phyloP scores from a whole-genome alignment of 1,140 invertebrate species.

The Aricia agestis region DNA sequence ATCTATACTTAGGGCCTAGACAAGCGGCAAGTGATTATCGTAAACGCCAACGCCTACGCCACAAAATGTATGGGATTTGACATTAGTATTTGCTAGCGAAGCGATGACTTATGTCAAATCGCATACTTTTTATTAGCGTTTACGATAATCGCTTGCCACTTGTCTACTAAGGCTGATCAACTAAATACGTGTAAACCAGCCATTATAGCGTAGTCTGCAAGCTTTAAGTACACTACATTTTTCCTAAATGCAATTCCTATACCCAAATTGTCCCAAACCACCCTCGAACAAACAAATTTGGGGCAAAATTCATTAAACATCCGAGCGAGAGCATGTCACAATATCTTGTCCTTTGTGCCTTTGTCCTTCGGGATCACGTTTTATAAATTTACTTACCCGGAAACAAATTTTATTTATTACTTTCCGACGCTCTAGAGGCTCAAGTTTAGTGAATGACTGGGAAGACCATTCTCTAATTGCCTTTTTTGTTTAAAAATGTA shows the following conservation, averaged over 20 bases:
- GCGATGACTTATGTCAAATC: too few species aligned
- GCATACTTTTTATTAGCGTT: too few species aligned
- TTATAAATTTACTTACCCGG: slow-evolving; percentile 7
- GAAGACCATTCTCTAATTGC: not conserved
- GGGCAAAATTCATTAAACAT: not conserved
- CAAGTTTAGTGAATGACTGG: not conserved
- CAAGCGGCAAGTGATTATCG: too few species aligned
- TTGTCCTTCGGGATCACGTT: slow-evolving; percentile 5
- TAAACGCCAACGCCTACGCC: too few species aligned
- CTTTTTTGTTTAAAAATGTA: too few species aligned
- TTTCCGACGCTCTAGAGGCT: not conserved
- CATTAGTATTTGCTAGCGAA: too few species aligned
- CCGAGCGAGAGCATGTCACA: not conserved
- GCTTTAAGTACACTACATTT: not conserved
- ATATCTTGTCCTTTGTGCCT: slow-evolving; percentile 9
- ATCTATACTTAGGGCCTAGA: too few species aligned
- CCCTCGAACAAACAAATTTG: not conserved
- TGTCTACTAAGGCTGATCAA: too few species aligned
- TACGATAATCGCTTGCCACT: too few species aligned
- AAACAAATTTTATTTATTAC: slow-evolving; percentile 10
- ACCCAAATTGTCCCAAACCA: not conserved
- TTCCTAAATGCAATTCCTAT: not conserved
- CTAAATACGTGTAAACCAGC: too few species aligned
- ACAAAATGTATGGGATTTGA: too few species aligned
- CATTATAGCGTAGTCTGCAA: too few species aligned